Evolutionary conservation across 1,140 invertebrate species (phyloP).

Genomic region (Drosophila mayri): DNA sequence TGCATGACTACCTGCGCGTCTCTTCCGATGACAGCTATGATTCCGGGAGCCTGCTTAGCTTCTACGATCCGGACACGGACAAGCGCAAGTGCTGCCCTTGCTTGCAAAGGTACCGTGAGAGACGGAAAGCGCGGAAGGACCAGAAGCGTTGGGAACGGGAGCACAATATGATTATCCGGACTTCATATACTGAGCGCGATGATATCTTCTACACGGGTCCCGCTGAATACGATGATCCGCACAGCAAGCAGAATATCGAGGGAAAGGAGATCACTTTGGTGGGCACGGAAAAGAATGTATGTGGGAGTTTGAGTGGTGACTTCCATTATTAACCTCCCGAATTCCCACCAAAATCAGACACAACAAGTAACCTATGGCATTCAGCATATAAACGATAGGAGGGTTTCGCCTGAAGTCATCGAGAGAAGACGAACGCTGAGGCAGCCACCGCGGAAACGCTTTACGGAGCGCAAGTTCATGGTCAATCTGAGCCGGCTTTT

Average conservation of each 20-base stretch:
- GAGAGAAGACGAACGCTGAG: not conserved
- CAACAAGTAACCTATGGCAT: slow-evolving; percentile 55
- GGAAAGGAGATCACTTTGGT: slow-evolving; percentile 59
- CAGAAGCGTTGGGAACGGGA: not conserved
- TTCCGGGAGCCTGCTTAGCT: slow-evolving; percentile 11
- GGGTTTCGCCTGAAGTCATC: too few relatives aligned
- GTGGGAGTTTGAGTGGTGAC: not conserved
- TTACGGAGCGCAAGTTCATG: slow-evolving; percentile 20
- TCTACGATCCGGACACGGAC: slow-evolving; percentile 6
- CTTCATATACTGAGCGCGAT: slow-evolving; percentile 64
- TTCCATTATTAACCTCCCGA: not conserved
- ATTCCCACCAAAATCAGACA: slow-evolving; percentile 12
- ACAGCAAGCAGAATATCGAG: slow-evolving; percentile 48
- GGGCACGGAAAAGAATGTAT: slow-evolving; percentile 46
- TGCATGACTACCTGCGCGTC: slow-evolving; percentile 54
- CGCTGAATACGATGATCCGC: slow-evolving; percentile 43
- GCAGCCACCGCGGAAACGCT: not conserved
- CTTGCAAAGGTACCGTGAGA: not conserved
- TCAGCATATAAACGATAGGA: slow-evolving; percentile 32
- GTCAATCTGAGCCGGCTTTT: slow-evolving; percentile 57
- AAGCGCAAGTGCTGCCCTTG: slow-evolving; percentile 7
- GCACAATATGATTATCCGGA: slow-evolving; percentile 48
- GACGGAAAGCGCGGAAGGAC: too few relatives aligned
- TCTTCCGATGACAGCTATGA: not conserved
- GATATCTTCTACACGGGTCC: slow-evolving; percentile 78